Evolutionary conservation across 2,888 invertebrate species (phyloP).

Genomic region (Octonoba sinensis): DNA sequence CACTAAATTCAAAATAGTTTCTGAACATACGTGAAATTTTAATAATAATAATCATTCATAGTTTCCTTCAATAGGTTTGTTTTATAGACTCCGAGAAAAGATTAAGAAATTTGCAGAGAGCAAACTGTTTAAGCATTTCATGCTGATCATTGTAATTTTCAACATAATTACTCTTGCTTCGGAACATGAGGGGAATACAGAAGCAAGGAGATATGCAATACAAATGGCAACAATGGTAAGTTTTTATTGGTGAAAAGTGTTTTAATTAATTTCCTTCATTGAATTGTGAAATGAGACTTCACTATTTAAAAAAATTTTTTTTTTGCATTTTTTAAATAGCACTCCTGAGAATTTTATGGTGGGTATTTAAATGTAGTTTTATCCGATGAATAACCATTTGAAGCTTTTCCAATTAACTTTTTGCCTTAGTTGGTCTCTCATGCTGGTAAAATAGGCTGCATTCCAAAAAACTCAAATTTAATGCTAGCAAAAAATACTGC

Average conservation of each 20-base stretch:
- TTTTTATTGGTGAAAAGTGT: background rate
- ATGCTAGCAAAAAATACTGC: too few species aligned
- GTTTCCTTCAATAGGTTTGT: constrained; percentile 1
- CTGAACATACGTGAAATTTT: too few species aligned
- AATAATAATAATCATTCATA: background rate
- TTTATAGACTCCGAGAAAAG: background rate
- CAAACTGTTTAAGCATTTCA: constrained; percentile 18
- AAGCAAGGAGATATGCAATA: background rate
- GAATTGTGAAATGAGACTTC: background rate
- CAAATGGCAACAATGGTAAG: constrained; percentile 26
- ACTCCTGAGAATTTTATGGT: too few species aligned
- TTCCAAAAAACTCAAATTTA: too few species aligned
- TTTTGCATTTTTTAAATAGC: too few species aligned
- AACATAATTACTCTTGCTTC: constrained; percentile 37
- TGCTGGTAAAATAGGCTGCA: too few species aligned
- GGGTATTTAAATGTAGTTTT: too few species aligned
- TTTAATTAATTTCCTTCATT: background rate
- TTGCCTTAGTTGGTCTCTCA: too few species aligned
- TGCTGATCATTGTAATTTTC: constrained; percentile 16
- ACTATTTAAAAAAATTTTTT: too few species aligned
- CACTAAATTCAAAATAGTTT: too few species aligned
- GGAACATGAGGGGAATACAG: constrained; percentile 33
- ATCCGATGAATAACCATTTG: too few species aligned
- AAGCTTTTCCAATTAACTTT: too few species aligned
- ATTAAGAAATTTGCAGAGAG: constrained; percentile 17